Evolutionary conservation across 1,140 invertebrate genomes (phyloP), one percentile per base, ranked within the genome.

Genomic region (Leptoteleia sp.): DNA sequence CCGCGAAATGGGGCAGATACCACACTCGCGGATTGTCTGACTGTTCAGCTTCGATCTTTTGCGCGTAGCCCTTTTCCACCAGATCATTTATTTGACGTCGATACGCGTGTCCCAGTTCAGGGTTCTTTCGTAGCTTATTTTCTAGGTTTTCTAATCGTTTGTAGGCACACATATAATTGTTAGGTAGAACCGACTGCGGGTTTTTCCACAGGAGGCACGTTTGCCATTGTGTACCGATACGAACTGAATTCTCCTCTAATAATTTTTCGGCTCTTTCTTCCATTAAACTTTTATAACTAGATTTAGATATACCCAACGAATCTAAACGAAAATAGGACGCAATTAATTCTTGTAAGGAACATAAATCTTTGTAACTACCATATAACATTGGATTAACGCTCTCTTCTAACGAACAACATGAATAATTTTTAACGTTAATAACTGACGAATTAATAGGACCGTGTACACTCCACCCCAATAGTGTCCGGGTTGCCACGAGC

Each of bases 1-100:
- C 48, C 0, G 1, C 48, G 12, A 52, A 52, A 8, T 52, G 48
- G 0, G 84, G 84, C 8, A 85, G 25, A 50, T 82, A 84, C 65
- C 78, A 80, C 0, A 43, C 9, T 8, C 55, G 5, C 0, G 11
- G 0, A 5, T 1, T 22, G 0, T 0, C 4, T 0, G 13, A n/a
- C n/a, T n/a, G 0, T 7, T 52, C 33, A 1, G 42, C n/a, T 0
- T 17, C 25, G 1, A 81, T 16, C 22, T 45, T 35, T 25, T 13
- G 9, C 0, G 79, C 77, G 27, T 82, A 83, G 0, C 72, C 61
- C 11, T 70, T 12, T 52, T 8, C 9, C 3, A 79, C 5, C 6
- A 81, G 48, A n/a, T 65, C 43, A 0, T 81, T 1, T 17, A 81
- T 72, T 38, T 82, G 47, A 0, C 8, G 7, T 4, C 29, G 35